Evolutionary conservation across 2,797 vertebrate species (phyloP).

Genomic region (Acrossocheilus wenchowensis): DNA sequence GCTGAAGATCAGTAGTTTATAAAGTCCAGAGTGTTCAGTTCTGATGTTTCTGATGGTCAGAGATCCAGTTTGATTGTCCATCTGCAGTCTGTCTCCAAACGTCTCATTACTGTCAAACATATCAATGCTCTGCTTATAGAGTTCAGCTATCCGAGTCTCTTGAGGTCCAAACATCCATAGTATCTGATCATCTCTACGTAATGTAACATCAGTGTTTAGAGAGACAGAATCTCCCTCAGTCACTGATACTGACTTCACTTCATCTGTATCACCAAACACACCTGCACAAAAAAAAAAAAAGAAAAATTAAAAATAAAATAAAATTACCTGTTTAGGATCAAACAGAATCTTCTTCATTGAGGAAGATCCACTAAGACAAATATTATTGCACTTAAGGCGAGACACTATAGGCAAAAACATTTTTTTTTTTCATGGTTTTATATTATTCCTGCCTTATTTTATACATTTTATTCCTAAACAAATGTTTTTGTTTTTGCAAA

Average conservation of each 20-base stretch:
- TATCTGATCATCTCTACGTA: not conserved
- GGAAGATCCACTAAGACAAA: too few relatives aligned
- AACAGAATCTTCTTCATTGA: too few relatives aligned
- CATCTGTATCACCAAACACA: not conserved
- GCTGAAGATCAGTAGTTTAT: not conserved
- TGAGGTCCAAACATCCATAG: not conserved
- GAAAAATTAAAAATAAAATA: too few relatives aligned
- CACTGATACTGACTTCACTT: not conserved
- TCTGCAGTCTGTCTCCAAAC: not conserved
- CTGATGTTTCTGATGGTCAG: not conserved
- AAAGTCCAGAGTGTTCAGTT: not conserved
- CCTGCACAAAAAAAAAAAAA: not conserved
- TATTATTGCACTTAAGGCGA: too few relatives aligned
- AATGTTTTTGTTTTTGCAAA: too few relatives aligned
- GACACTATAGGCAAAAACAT: too few relatives aligned
- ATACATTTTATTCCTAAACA: too few relatives aligned
- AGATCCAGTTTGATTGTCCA: not conserved
- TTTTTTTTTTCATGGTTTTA: too few relatives aligned
- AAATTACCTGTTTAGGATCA: too few relatives aligned
- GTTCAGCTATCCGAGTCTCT: not conserved
- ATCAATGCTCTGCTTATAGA: fast-evolving
- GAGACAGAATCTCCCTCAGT: not conserved
- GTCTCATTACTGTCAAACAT: not conserved
- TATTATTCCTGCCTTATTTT: too few relatives aligned
- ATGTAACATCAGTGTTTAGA: too few relatives aligned